Evolutionary conservation across 2,888 invertebrate genomes (phyloP), one percentile per base, ranked within the genome.

Genomic region (Arge pagana): DNA sequence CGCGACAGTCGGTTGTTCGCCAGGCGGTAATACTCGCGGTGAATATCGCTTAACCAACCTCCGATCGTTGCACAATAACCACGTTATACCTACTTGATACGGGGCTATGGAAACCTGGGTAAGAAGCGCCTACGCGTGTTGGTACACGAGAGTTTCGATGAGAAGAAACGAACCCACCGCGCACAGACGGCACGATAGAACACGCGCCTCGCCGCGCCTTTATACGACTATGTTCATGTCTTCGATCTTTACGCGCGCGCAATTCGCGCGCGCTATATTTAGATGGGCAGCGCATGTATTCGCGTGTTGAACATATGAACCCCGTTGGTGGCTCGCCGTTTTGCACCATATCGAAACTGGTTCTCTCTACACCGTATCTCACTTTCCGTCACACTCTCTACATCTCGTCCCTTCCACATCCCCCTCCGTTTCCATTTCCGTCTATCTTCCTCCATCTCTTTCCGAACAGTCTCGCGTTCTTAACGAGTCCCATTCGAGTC

Each of bases 191-290:
- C n/a, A n/a, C n/a, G n/a, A n/a, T n/a, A n/a, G n/a, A n/a, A n/a
- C n/a, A n/a, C n/a, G n/a, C n/a, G n/a, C n/a, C n/a, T n/a, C n/a
- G n/a, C n/a, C n/a, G n/a, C n/a, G n/a, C n/a, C n/a, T n/a, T n/a
- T n/a, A n/a, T 19, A 15, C 45, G 33, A 35, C 33, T 21, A 23
- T 35, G 33, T 33, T 45, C 45, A 35, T 45, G 45, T 45, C 31
- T 45, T 45, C 31, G 45, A 45, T 45, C 21, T 45, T 45, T 10
- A 26, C 35, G 24, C 45, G 42, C 30, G 30, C 10, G 23, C 16
- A 33, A 45, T 45, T 35, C 24, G 45, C 13, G 7, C 13, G 45
- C 23, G 62, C 62, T 66, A 66, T 68, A 68, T 68, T 68, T 67
- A 68, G 65, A 62, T 60, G 57, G 57, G 61, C 42, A 48, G 58